Percentiles rank a stretch among this genome's conserved stretches.
Conservation (phyloP, 2,113 vertebrate species). For the Seriola dumerili region DNA sequence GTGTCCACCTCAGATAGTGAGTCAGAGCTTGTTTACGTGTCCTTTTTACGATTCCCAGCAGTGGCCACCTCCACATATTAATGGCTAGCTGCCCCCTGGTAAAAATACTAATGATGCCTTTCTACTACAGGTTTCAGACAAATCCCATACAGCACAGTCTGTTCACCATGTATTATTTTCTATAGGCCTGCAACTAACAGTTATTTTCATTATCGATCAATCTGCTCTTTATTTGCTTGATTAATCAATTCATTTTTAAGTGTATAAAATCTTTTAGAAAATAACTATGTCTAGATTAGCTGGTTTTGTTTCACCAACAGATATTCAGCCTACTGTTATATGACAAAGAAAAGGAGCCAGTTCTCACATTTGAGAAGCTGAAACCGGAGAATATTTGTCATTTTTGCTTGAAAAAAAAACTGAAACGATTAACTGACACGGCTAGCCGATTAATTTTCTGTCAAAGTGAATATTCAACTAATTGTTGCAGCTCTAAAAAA, state of each 20-base stretch:
- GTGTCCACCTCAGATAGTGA: not conserved
- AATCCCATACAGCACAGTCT: too few species aligned
- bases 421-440: too few species aligned
- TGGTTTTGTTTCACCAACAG: not conserved
- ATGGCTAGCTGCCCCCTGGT: not conserved
- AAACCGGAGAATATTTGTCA: too few species aligned
- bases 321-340: not conserved
- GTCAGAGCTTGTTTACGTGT: not conserved
- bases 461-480: too few species aligned
- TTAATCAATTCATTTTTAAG: not conserved
- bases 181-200: not conserved
- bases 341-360: not conserved
- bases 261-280: not conserved
- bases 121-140: not conserved
- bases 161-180: not conserved
- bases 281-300: too few species aligned
- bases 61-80: not conserved
- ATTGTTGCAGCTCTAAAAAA: too few species aligned
- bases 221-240: not conserved
- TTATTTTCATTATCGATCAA: not conserved
- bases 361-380: too few species aligned
- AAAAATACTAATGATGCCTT: slow-evolving; percentile 5
- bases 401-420: too few species aligned
- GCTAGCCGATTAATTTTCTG: too few species aligned
- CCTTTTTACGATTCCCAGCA: not conserved